phyloP scores from a whole-genome alignment of 1,140 invertebrate species.

The Asbolus verrucosus region DNA sequence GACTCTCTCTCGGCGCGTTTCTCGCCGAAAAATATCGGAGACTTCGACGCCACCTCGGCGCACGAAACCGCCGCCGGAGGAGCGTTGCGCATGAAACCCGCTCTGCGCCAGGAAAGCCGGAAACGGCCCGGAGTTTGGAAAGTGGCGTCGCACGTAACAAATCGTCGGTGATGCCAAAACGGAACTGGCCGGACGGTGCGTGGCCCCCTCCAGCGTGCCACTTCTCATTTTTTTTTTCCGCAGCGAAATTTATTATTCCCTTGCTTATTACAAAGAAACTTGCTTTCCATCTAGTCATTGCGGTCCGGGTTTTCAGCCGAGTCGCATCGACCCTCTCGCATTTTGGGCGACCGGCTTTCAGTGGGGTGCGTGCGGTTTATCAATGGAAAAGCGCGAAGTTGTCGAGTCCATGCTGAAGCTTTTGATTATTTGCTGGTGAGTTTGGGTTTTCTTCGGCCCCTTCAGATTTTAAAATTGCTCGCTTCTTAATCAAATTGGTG shows the following conservation, averaged over 20 bases:
- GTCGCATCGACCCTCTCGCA: constrained; percentile 14
- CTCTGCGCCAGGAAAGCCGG: background rate
- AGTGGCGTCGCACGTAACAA: background rate
- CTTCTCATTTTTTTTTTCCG: constrained; percentile 51
- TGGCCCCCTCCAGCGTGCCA: constrained; percentile 47
- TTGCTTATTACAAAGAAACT: constrained; percentile 54
- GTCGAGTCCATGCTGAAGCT: constrained; percentile 48
- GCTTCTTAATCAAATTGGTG: no score
- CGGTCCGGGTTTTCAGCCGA: constrained; percentile 14
- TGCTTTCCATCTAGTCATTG: constrained; percentile 54
- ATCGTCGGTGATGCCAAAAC: constrained; percentile 37
- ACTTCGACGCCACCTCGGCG: background rate
- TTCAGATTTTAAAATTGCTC: background rate
- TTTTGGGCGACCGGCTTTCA: background rate
- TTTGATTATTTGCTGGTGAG: constrained; percentile 48
- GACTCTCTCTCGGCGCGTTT: background rate
- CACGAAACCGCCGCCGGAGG: background rate
- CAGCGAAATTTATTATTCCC: constrained; percentile 19
- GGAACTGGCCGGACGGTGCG: constrained; percentile 43
- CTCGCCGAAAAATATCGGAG: background rate
- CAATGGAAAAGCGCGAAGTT: constrained; percentile 52
- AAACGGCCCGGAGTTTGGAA: background rate
- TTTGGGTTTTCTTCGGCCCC: background rate
- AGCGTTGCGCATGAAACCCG: no score
- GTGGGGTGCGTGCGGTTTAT: constrained; percentile 18